Evolutionary conservation across 2,797 vertebrate species (phyloP).

Genomic region (Danio albolineatus): DNA sequence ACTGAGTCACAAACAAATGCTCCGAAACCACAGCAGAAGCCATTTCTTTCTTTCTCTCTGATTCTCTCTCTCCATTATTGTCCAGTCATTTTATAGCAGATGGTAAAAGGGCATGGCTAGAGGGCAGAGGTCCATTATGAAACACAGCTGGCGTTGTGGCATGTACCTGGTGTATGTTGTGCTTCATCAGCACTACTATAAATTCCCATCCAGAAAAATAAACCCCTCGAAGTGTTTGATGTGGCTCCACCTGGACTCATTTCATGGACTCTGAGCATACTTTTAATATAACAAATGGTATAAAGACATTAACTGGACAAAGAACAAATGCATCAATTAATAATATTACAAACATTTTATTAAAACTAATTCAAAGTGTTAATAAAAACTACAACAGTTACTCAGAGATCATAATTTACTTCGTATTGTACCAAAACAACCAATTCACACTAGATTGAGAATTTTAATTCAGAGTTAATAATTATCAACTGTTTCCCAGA

Average conservation of each 20-base stretch:
- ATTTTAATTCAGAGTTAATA: neutral
- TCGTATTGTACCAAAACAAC: neutral
- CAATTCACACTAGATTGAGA: neutral
- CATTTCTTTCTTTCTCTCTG: neutral
- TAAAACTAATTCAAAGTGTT: no score
- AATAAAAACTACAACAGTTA: no score
- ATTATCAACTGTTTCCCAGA: no score
- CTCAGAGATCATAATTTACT: no score
- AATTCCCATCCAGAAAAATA: neutral
- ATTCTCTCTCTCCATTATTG: neutral
- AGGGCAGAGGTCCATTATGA: constrained; percentile 17
- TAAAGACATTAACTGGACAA: neutral
- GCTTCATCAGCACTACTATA: constrained; percentile 29
- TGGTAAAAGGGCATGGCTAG: constrained; percentile 16
- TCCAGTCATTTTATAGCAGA: neutral
- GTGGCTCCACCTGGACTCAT: constrained; percentile 9
- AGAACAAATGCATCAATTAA: neutral
- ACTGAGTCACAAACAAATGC: constrained; percentile 21
- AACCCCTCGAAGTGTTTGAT: neutral
- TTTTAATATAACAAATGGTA: neutral
- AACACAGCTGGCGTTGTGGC: constrained; percentile 37
- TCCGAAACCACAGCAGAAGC: constrained; percentile 14
- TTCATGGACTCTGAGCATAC: neutral
- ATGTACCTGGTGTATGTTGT: constrained; percentile 8
- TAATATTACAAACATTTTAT: no score